phyloP scores from a whole-genome alignment of 92 coral and sea anemone genomes.

The Galaxea fascicularis region DNA sequence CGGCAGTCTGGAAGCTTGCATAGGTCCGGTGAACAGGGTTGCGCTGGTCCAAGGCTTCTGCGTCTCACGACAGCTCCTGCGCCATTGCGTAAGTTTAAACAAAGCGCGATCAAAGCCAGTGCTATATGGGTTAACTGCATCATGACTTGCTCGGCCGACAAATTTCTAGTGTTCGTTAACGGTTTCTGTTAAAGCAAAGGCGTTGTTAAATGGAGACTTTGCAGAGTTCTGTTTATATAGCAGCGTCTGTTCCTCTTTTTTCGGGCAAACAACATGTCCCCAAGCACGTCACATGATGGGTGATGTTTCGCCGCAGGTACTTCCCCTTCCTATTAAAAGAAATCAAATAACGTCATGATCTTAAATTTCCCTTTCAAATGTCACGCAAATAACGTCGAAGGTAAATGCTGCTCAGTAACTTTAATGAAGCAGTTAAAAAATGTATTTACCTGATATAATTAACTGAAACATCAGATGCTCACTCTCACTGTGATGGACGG shows the following conservation, averaged over 20 bases:
- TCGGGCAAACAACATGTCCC: neutral
- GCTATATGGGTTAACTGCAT: neutral
- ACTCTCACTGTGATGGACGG: too few relatives aligned
- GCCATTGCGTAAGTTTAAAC: neutral
- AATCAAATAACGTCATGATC: neutral
- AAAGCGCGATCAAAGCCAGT: neutral
- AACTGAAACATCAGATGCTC: too few relatives aligned
- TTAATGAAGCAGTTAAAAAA: too few relatives aligned
- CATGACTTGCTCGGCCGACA: neutral
- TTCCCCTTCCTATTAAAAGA: neutral
- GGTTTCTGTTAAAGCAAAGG: neutral
- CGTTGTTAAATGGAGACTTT: neutral
- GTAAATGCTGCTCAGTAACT: neutral
- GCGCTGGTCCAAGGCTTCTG: constrained; percentile 40
- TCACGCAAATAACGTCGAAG: neutral
- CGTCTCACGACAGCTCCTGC: constrained; percentile 14
- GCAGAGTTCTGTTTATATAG: neutral
- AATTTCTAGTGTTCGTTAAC: neutral
- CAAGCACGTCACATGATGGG: neutral
- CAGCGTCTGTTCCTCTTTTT: neutral
- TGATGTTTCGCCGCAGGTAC: neutral
- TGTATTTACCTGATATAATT: too few relatives aligned
- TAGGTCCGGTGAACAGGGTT: constrained; percentile 55
- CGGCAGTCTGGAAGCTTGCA: constrained; percentile 96
- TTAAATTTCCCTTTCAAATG: neutral